Conservation (phyloP, 2,888 invertebrate species). For the Autographa gamma region DNA sequence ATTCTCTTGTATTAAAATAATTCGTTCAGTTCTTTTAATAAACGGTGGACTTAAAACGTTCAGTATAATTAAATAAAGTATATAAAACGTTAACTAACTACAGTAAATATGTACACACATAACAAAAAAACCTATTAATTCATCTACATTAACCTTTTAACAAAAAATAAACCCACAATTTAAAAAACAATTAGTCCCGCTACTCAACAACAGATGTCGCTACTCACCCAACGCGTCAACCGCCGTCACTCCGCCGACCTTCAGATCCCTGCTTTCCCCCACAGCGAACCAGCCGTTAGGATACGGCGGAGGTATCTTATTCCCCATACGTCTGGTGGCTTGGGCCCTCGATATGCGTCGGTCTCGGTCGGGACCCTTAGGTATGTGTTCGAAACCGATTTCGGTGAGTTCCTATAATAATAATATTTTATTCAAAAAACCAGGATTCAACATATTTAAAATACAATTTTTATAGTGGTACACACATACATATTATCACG, state of each 20-base stretch:
- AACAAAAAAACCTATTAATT: too few species aligned
- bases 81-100: too few species aligned
- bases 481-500: too few species aligned
- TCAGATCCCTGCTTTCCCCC: constrained; percentile 91
- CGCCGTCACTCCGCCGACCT: constrained; percentile 86
- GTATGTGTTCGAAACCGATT: constrained; percentile 82
- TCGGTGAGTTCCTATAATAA: constrained; percentile 82
- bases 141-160: too few species aligned
- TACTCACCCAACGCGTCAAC: constrained; percentile 91
- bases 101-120: too few species aligned
- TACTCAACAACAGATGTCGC: constrained; percentile 45
- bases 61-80: too few species aligned
- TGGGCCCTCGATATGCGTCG: constrained; percentile 83
- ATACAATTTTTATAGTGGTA: too few species aligned
- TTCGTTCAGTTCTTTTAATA: too few species aligned
- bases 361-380: constrained; percentile 66
- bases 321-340: constrained; percentile 89
- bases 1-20: too few species aligned
- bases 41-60: too few species aligned
- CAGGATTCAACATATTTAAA: too few species aligned
- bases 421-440: too few species aligned
- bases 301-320: constrained; percentile 93
- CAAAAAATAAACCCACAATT: neutral
- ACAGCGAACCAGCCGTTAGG: constrained; percentile 97
- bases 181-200: neutral